A percentile compares a stretch with the other conserved stretches of the same genome.
Conservation (phyloP, 2,113 vertebrate species). For the Chinchilla lanigera region DNA sequence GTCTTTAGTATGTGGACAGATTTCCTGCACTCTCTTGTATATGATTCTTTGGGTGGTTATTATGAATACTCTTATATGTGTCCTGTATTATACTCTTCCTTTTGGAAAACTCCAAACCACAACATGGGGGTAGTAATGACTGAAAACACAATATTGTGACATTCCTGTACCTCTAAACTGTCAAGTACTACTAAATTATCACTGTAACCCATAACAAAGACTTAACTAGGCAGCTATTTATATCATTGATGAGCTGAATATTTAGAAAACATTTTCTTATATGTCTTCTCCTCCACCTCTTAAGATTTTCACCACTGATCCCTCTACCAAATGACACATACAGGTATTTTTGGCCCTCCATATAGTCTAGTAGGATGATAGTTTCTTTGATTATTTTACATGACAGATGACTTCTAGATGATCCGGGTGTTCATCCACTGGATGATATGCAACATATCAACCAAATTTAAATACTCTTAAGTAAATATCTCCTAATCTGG, state of each 20-base stretch:
- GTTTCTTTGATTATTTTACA: neutral
- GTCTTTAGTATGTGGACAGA: no score
- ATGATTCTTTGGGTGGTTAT: no score
- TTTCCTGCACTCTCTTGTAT: no score
- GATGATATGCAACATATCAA: neutral
- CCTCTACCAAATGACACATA: neutral
- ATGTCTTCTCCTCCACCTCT: neutral
- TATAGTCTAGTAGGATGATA: neutral
- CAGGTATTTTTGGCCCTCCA: neutral
- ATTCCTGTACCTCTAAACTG: neutral
- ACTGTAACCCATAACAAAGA: neutral
- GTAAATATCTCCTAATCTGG: neutral
- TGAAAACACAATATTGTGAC: neutral
- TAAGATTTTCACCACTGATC: neutral
- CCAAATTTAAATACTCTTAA: neutral
- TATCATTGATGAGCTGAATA: neutral
- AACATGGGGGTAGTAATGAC: neutral
- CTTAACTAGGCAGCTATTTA: neutral
- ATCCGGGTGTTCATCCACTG: neutral
- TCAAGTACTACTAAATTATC: neutral
- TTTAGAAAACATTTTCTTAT: neutral
- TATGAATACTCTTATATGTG: no score
- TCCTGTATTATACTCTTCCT: no score
- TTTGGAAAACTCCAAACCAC: no score
- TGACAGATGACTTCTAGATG: neutral